Conservation (phyloP, 2,888 invertebrate genomes). For the Lasioglossum leucozonium region DNA sequence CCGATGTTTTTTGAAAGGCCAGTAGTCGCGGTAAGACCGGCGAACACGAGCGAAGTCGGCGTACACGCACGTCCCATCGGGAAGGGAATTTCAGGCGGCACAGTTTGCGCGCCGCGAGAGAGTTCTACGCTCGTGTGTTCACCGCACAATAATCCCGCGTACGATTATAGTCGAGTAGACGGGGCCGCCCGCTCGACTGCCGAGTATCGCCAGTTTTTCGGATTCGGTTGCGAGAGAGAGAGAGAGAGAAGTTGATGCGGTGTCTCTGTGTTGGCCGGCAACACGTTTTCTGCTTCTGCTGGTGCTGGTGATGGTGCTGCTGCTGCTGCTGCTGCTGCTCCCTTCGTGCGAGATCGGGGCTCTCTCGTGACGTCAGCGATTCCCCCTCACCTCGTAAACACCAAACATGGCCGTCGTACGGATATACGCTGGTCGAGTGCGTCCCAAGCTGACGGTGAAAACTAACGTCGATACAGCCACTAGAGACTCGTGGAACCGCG, state of each 20-base stretch:
- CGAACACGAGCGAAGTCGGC: slow-evolving; percentile 76
- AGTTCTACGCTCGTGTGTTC: slow-evolving; percentile 48
- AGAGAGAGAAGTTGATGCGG: slow-evolving; percentile 24
- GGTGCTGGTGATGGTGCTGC: slow-evolving; percentile 59
- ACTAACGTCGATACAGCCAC: slow-evolving; percentile 57
- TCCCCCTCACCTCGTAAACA: slow-evolving; percentile 84
- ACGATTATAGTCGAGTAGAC: slow-evolving; percentile 37
- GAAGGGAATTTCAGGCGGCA: slow-evolving; percentile 66
- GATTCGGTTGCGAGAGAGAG: too few species aligned
- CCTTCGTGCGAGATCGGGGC: slow-evolving; percentile 78
- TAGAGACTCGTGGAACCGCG: slow-evolving; percentile 42
- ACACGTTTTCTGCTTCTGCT: slow-evolving; percentile 72
- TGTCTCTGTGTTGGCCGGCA: slow-evolving; percentile 64
- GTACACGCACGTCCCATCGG: slow-evolving; percentile 80
- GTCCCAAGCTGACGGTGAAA: slow-evolving; percentile 68
- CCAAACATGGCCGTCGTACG: slow-evolving; percentile 84
- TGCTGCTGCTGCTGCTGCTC: slow-evolving; percentile 66
- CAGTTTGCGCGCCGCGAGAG: slow-evolving; percentile 60
- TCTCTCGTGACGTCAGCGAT: slow-evolving; percentile 81
- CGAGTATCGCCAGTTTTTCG: slow-evolving; percentile 17
- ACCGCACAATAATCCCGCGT: slow-evolving; percentile 37
- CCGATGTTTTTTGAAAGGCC: slow-evolving; percentile 79
- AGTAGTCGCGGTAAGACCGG: slow-evolving; percentile 76
- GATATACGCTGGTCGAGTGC: slow-evolving; percentile 78
- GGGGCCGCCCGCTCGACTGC: slow-evolving; percentile 10